Base-by-base conservation (phyloP, 2,888 invertebrate species). In the Dendrolimus pini region DNA sequence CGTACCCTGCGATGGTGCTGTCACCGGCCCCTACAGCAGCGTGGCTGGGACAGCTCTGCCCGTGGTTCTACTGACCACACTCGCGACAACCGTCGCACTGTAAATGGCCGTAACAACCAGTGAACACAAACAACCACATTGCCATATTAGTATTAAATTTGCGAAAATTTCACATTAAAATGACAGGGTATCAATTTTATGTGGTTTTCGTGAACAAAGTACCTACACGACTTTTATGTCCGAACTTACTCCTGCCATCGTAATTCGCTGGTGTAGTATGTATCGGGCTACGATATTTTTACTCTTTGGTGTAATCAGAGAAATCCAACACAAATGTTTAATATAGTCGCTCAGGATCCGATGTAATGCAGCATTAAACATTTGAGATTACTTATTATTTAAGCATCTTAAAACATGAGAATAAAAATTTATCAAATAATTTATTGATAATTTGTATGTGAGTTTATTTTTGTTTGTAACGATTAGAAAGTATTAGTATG, bases 21-120 rank as follows among this genome's bases (percentile, higher is more conserved):
- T 91, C 6, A 91, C 91, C 0, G 90, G 90, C 0, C 90, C 89
- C 0, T 89, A 90, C 67, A 91, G 91, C 72, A 91, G 90, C 65
- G 85, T 89, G 0, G 90, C 89, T 0, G 88, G 86, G 13, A 88
- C 89, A 0, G 83, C 83, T 9, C 70, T 89, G 14, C 89, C 90
- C 0, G 71, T 89, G 54, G 72, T 88, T 53, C 67, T 90, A 55
- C 77, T 90, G 8, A 89, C 85, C 8, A 81, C 89, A 1, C 77
- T 90, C 1, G 89, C 89, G 2, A 88, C 83, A n/a, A 84, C 89
- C 1, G 75, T 81, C 9, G 84, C 89, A n/a, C 70, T 90, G 71
- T 90, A 89, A 85, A 72, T 61, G 58, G 30, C 47, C 30, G 59
- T 8, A 61, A 56, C 30, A 47, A 47, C 9, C 47, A 47, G 47